A percentile compares a stretch with the other conserved stretches of the same genome.
Conservation (phyloP, 2,888 invertebrate genomes). For the Bursaphelenchus okinawaensis region DNA sequence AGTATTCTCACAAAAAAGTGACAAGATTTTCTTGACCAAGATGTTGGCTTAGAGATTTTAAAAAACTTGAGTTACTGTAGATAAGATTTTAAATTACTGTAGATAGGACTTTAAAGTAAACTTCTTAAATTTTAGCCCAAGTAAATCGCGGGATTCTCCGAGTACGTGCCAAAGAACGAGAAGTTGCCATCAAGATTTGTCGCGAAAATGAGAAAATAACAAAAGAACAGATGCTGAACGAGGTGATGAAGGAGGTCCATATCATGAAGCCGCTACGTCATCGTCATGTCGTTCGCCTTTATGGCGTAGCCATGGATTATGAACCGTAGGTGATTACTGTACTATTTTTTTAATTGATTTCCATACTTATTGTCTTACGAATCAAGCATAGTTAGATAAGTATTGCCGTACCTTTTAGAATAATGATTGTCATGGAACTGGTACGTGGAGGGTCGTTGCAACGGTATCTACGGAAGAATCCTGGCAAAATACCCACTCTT, state of each 20-base stretch:
- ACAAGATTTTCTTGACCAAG: too few relatives aligned
- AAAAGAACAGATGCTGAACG: slow-evolving; percentile 21
- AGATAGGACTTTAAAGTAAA: too few relatives aligned
- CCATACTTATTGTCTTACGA: not conserved
- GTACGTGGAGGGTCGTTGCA: slow-evolving; percentile 17
- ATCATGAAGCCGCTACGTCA: slow-evolving; percentile 8
- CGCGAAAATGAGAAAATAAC: not conserved
- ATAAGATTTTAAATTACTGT: too few relatives aligned
- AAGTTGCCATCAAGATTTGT: not conserved
- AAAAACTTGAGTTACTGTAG: too few relatives aligned
- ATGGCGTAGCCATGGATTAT: slow-evolving; percentile 19
- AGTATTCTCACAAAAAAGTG: too few relatives aligned
- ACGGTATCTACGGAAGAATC: slow-evolving; percentile 16
- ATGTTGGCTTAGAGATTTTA: too few relatives aligned
- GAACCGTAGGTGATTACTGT: slow-evolving; percentile 13
- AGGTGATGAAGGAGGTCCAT: slow-evolving; percentile 23
- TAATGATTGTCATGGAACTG: slow-evolving; percentile 26
- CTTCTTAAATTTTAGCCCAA: not conserved
- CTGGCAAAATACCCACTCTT: slow-evolving; percentile 1
- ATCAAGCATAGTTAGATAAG: not conserved
- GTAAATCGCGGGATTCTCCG: not conserved
- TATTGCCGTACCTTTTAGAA: not conserved
- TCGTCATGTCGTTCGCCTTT: slow-evolving; percentile 13
- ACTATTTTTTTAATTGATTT: not conserved
- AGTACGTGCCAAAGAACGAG: not conserved